Evolutionary conservation across 2,113 vertebrate genomes (phyloP).

Genomic region (Myrmecophaga tridactyla): DNA sequence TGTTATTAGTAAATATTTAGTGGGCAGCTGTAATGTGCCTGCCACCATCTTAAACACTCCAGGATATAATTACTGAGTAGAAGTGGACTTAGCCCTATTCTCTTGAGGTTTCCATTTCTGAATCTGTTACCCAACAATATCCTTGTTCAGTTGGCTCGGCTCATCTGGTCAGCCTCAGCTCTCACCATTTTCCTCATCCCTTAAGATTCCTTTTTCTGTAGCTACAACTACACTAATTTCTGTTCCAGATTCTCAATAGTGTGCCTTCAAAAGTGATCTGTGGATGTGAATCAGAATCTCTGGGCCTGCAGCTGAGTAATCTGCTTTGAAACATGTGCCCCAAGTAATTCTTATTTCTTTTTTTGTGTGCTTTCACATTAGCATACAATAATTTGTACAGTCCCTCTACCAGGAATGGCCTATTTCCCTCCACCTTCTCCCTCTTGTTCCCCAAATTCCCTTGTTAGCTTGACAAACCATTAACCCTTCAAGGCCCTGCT

Average conservation of each 20-base stretch:
- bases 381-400: neutral
- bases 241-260: neutral
- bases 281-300: neutral
- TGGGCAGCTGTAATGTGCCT: neutral
- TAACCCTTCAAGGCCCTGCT: neutral
- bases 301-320: neutral
- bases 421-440: neutral
- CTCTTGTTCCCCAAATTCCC: neutral
- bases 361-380: neutral
- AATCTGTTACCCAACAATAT: neutral
- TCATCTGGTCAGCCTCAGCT: neutral
- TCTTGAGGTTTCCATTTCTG: neutral
- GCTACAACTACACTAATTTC: neutral
- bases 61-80: neutral
- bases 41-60: neutral
- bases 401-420: neutral
- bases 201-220: neutral
- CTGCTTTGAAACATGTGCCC: neutral
- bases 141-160: neutral
- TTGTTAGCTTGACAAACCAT: neutral
- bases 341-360: neutral
- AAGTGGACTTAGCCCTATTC: neutral
- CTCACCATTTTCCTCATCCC: neutral
- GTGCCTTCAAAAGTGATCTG: neutral
- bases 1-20: neutral